Conservation (phyloP, 1,140 invertebrate species). For the Drosophila navojoa region DNA sequence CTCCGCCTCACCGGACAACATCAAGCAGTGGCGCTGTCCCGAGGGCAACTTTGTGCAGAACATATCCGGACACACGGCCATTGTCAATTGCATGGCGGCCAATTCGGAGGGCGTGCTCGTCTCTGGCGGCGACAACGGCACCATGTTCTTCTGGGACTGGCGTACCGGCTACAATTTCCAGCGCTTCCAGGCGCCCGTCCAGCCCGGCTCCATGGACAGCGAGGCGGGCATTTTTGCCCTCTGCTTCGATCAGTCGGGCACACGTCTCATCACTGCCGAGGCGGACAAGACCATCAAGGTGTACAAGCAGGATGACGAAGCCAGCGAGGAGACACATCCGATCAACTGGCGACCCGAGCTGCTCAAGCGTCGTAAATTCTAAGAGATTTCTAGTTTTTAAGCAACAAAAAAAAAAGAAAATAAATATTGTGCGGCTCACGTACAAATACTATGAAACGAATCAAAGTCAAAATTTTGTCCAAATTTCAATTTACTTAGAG, state of each 20-base stretch:
- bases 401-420: slow-evolving; percentile 8
- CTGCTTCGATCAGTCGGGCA: slow-evolving; percentile 97
- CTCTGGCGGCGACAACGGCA: slow-evolving; percentile 99
- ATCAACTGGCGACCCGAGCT: slow-evolving; percentile 99
- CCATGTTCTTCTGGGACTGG: slow-evolving; percentile 99
- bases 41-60: slow-evolving; percentile 99
- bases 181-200: slow-evolving; percentile 93
- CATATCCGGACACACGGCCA: slow-evolving; percentile 98
- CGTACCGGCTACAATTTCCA: slow-evolving; percentile 99
- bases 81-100: slow-evolving; percentile 97
- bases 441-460: neutral
- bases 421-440: slow-evolving; percentile 3
- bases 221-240: slow-evolving; percentile 98
- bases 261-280: slow-evolving; percentile 97
- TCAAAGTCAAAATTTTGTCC: neutral
- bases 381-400: slow-evolving; percentile 75
- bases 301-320: slow-evolving; percentile 98
- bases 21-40: slow-evolving; percentile 99
- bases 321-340: slow-evolving; percentile 98
- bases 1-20: slow-evolving; percentile 98
- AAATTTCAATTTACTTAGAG: too few relatives aligned
- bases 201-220: slow-evolving; percentile 99
- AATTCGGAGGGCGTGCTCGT: slow-evolving; percentile 98
- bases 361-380: slow-evolving; percentile 94
- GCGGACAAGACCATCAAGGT: slow-evolving; percentile 99